Evolutionary conservation across 2,797 vertebrate species (phyloP).

Genomic region (Pseudochirops corinnae): DNA sequence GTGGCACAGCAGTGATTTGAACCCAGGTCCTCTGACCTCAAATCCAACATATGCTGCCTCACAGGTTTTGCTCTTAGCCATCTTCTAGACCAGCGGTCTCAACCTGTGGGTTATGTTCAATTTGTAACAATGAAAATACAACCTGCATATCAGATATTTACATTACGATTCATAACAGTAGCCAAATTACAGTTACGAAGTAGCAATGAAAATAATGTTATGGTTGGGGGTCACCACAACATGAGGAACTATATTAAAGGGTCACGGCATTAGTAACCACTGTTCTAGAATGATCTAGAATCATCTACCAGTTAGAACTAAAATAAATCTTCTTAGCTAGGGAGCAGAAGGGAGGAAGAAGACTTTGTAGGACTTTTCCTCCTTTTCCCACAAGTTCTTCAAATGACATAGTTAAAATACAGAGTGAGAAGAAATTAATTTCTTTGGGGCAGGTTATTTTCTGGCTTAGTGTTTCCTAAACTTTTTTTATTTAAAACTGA

Average conservation of each 20-base stretch:
- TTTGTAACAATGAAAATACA: too few species aligned
- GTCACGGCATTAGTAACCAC: too few species aligned
- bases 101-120: too few species aligned
- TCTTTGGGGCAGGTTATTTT: constrained; percentile 38
- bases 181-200: too few species aligned
- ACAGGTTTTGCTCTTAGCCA: neutral
- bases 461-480: constrained; percentile 20
- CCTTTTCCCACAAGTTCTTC: neutral
- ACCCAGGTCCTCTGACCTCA: neutral
- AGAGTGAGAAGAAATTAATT: neutral
- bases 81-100: neutral
- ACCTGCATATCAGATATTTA: too few species aligned
- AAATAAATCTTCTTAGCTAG: neutral
- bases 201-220: too few species aligned
- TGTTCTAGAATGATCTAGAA: neutral
- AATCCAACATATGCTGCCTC: neutral
- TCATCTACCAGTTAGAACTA: neutral
- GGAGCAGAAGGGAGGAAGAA: neutral
- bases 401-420: neutral
- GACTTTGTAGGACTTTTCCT: neutral
- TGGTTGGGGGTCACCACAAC: too few species aligned
- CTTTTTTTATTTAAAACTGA: constrained; percentile 6
- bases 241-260: too few species aligned
- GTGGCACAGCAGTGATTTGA: neutral
- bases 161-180: too few species aligned